Evolutionary conservation across 1,140 invertebrate genomes (phyloP).

Genomic region (Dryas iulia): DNA sequence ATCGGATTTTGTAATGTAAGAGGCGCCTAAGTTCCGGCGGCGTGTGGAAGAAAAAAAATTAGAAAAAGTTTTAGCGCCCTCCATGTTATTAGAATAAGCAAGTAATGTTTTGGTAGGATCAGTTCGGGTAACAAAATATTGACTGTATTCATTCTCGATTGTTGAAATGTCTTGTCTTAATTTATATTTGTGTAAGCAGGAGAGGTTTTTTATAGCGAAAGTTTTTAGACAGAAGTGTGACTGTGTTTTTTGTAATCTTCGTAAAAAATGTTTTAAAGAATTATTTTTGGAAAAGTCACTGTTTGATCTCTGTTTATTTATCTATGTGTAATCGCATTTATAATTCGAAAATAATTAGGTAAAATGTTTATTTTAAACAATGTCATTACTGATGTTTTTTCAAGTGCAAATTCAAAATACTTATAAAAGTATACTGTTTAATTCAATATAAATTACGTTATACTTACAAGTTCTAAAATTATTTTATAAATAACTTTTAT

Average conservation of each 20-base stretch:
- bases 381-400: no score
- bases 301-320: no score
- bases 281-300: no score
- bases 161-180: slow-evolving; percentile 18
- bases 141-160: slow-evolving; percentile 44
- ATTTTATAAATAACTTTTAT: no score
- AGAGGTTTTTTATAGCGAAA: not conserved
- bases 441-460: no score
- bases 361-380: no score
- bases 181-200: not conserved
- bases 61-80: slow-evolving; percentile 65
- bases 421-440: no score
- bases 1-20: slow-evolving; percentile 70
- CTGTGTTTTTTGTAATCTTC: accelerated
- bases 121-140: slow-evolving; percentile 56
- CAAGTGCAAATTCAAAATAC: no score
- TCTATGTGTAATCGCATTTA: no score
- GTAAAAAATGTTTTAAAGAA: no score
- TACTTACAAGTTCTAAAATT: no score
- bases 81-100: slow-evolving; percentile 70
- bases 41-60: slow-evolving; percentile 69
- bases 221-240: not conserved
- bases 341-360: no score
- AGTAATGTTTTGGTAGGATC: slow-evolving; percentile 54
- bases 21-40: slow-evolving; percentile 68